Conservation (phyloP, 2,888 invertebrate genomes). For the Caenorhabditis sp. region DNA sequence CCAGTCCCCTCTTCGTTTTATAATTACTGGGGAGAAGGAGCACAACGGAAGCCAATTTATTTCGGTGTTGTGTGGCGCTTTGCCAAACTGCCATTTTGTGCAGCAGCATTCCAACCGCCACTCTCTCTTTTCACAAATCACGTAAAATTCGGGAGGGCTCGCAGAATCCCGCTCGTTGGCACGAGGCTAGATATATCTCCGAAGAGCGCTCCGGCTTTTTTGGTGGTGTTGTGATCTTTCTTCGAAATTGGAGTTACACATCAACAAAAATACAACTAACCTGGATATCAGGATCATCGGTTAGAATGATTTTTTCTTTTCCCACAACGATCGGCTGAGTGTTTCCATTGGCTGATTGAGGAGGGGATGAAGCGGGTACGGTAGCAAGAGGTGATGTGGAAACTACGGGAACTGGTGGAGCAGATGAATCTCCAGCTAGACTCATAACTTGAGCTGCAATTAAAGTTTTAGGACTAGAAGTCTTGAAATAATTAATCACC, state of each 20-base stretch:
- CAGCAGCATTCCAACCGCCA: slow-evolving; percentile 13
- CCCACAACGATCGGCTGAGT: slow-evolving; percentile 11
- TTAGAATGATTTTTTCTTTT: slow-evolving; percentile 51
- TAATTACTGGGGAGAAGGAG: slow-evolving; percentile 7
- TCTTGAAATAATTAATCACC: slow-evolving; percentile 2
- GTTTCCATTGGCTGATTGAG: background rate
- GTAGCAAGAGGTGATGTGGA: background rate
- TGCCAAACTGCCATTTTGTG: slow-evolving; percentile 41
- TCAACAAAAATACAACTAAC: slow-evolving; percentile 23
- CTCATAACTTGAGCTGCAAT: slow-evolving; percentile 48
- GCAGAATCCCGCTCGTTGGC: slow-evolving; percentile 43
- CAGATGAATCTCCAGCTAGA: slow-evolving; percentile 20
- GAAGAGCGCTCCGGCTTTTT: background rate
- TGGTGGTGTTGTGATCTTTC: slow-evolving; percentile 24
- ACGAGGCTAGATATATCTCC: slow-evolving; percentile 6
- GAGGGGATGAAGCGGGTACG: background rate
- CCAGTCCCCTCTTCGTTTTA: background rate
- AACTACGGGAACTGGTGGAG: slow-evolving; percentile 3
- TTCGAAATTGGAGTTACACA: background rate
- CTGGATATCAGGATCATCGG: slow-evolving; percentile 66
- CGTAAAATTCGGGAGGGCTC: slow-evolving; percentile 50
- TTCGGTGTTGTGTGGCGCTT: slow-evolving; percentile 27
- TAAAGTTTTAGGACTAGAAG: background rate
- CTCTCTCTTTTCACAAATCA: slow-evolving; percentile 60
- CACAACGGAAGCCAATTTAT: slow-evolving; percentile 38